Evolutionary conservation across 2,797 vertebrate species (phyloP).

Genomic region (Lerista edwardsae): DNA sequence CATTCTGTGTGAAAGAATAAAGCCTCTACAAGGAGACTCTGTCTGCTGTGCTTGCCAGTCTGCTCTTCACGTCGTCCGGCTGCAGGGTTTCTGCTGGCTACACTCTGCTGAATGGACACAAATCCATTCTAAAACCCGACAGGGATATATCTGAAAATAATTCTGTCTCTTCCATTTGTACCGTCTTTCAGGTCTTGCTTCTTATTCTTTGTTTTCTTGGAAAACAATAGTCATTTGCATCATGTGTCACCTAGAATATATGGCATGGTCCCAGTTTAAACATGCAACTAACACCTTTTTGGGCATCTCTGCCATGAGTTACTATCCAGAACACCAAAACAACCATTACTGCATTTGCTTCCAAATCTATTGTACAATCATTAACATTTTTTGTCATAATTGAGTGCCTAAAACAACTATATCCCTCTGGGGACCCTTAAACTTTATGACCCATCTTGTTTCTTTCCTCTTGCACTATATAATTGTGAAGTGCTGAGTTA

Average conservation of each 20-base stretch:
- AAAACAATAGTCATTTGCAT: conserved; percentile 38
- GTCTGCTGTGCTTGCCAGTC: too few species aligned
- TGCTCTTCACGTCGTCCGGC: too few species aligned
- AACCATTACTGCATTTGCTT: conserved; percentile 31
- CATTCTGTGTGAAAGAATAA: too few species aligned
- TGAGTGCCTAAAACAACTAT: conserved; percentile 55
- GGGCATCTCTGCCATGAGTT: conserved; percentile 12
- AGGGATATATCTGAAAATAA: too few species aligned
- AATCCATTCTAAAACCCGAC: too few species aligned
- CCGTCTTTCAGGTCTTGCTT: neutral
- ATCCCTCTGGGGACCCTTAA: conserved; percentile 53
- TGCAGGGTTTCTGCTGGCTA: too few species aligned
- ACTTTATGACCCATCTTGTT: conserved; percentile 56
- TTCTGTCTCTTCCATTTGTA: conserved; percentile 28
- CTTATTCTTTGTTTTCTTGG: conserved; percentile 10
- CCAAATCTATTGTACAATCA: conserved; percentile 34
- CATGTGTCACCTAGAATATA: conserved; percentile 28
- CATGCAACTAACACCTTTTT: conserved; percentile 32
- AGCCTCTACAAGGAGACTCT: too few species aligned
- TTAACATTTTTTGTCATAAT: conserved; percentile 54
- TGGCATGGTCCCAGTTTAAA: conserved; percentile 33
- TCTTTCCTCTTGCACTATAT: conserved; percentile 27
- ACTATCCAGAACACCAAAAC: conserved; percentile 41
- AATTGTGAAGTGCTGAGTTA: conserved; percentile 49
- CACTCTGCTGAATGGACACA: too few species aligned